phyloP scores from a whole-genome alignment of 2,888 invertebrate species.

The Trileptium ribeirensis region DNA sequence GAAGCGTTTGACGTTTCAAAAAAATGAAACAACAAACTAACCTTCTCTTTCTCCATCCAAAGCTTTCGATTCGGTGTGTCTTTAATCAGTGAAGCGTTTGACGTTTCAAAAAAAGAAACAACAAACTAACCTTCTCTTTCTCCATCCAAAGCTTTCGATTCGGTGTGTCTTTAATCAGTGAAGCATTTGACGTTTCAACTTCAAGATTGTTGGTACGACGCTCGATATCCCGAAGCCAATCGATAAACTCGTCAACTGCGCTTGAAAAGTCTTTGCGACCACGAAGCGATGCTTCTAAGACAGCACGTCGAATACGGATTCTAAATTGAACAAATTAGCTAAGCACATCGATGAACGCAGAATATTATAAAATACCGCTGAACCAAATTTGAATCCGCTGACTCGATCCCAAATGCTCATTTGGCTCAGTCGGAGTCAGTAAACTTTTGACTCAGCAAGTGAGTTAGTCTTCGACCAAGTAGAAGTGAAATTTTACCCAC shows the following conservation, averaged over 20 bases:
- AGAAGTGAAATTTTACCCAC: too few species aligned
- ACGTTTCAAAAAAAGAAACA: slow-evolving; percentile 30
- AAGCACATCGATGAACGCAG: too few species aligned
- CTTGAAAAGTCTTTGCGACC: slow-evolving; percentile 47
- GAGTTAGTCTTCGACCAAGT: too few species aligned
- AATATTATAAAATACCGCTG: too few species aligned
- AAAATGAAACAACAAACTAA: slow-evolving; percentile 11
- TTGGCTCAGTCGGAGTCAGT: too few species aligned
- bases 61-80: slow-evolving; percentile 42
- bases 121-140: slow-evolving; percentile 35
- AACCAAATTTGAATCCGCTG: too few species aligned
- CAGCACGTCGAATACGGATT: slow-evolving; percentile 45
- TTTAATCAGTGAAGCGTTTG: slow-evolving; percentile 43
- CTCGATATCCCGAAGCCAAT: slow-evolving; percentile 40
- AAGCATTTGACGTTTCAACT: slow-evolving; percentile 41
- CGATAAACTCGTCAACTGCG: slow-evolving; percentile 45
- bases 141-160: slow-evolving; percentile 43
- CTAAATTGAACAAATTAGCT: too few species aligned
- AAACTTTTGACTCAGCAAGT: too few species aligned
- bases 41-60: slow-evolving; percentile 43
- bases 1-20: slow-evolving; percentile 42
- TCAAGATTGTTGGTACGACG: slow-evolving; percentile 30
- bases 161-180: slow-evolving; percentile 43
- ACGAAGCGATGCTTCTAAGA: slow-evolving; percentile 47
- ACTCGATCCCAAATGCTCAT: too few species aligned